phyloP scores from a whole-genome alignment of 2,797 vertebrate species.

The Catostomus latipinnis region DNA sequence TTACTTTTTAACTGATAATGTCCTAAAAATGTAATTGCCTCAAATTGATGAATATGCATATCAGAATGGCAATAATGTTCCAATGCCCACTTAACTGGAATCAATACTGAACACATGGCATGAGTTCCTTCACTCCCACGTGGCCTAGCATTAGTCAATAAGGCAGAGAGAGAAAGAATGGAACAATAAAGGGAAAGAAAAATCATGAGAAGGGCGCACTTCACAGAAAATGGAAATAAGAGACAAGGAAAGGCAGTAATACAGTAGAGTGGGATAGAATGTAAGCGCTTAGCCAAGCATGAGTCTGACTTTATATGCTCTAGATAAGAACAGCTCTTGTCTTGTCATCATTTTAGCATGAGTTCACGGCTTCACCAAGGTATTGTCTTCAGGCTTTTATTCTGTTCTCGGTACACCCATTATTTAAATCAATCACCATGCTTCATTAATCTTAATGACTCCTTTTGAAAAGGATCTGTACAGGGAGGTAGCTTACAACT shows the following conservation, averaged over 20 bases:
- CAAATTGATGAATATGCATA: conserved; percentile 41
- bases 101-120: conserved; percentile 4
- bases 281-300: conserved; percentile 1
- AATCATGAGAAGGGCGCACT: neutral
- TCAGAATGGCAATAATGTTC: conserved; percentile 39
- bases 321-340: conserved; percentile 3
- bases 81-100: conserved; percentile 40
- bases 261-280: conserved; percentile 12
- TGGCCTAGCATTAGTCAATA: conserved; percentile 10
- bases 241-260: conserved; percentile 2
- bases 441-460: conserved; percentile 56
- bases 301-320: neutral
- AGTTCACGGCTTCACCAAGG: neutral
- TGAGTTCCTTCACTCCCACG: conserved; percentile 2
- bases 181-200: neutral
- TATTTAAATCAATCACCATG: conserved; percentile 52
- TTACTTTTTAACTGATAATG: conserved; percentile 33
- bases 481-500: neutral
- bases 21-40: conserved; percentile 26
- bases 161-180: neutral
- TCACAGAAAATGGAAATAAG: neutral
- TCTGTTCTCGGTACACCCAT: conserved; percentile 18
- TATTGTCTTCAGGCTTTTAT: conserved; percentile 43
- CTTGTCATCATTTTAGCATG: conserved; percentile 25
- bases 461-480: conserved; percentile 6